phyloP scores from a whole-genome alignment of 2,888 invertebrate species.

The Conops quadrifasciatus region DNA sequence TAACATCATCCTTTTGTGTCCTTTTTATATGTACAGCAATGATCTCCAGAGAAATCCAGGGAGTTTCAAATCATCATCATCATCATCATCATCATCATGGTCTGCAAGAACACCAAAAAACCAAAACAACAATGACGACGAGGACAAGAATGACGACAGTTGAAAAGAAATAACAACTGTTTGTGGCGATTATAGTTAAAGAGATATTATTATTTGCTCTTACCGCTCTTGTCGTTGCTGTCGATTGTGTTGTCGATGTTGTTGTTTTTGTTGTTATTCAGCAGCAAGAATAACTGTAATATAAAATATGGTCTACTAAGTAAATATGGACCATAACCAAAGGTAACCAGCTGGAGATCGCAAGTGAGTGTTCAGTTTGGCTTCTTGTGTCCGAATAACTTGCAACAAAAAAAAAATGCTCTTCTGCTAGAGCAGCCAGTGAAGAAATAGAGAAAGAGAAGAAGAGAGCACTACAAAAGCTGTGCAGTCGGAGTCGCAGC shows the following conservation, averaged over 20 bases:
- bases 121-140: background rate
- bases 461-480: no score
- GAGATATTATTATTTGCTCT: background rate
- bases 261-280: constrained; percentile 34
- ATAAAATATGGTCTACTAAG: constrained; percentile 36
- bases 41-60: constrained; percentile 59
- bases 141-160: background rate
- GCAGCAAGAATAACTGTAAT: no score
- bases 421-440: no score
- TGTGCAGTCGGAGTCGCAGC: no score
- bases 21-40: constrained; percentile 44
- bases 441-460: no score
- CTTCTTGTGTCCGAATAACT: background rate
- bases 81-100: constrained; percentile 54
- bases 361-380: constrained; percentile 7
- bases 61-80: constrained; percentile 61
- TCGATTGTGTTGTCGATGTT: constrained; percentile 11
- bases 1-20: constrained; percentile 41
- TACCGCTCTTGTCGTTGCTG: constrained; percentile 9
- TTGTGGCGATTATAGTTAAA: no score
- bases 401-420: background rate
- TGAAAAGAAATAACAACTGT: background rate
- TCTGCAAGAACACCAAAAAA: constrained; percentile 31
- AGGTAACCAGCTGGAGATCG: background rate
- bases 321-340: constrained; percentile 14